phyloP scores from a whole-genome alignment of 1,140 invertebrate genomes.

The Acyrthosiphon pisum region DNA sequence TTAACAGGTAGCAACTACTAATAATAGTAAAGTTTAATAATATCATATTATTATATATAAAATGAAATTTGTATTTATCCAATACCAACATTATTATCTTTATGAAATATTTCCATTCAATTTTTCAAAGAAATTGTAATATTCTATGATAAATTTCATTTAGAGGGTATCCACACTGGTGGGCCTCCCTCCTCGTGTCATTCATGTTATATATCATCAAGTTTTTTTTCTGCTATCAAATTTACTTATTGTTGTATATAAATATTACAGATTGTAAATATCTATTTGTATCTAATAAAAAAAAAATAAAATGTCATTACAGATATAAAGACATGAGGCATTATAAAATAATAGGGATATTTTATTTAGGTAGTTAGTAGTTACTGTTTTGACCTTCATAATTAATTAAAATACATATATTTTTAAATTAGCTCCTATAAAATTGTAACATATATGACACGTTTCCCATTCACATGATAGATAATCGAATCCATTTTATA shows the following conservation, averaged over 20 bases:
- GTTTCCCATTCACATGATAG: background rate
- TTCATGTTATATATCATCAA: too few species aligned
- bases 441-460: background rate
- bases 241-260: too few species aligned
- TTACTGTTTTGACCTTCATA: background rate
- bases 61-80: background rate
- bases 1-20: background rate
- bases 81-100: background rate
- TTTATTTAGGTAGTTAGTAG: too few species aligned
- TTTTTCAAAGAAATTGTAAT: background rate
- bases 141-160: background rate
- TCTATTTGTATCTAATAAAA: too few species aligned
- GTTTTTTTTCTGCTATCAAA: too few species aligned
- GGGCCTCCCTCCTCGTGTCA: too few species aligned
- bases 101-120: background rate
- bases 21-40: background rate
- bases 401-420: background rate
- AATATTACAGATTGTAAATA: too few species aligned
- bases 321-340: background rate
- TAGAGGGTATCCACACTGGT: too few species aligned
- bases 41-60: background rate
- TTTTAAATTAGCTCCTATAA: background rate
- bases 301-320: too few species aligned
- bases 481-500: background rate
- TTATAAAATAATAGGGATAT: background rate